These are phyloP conservation scores for Archegozetes longisetosus DNA, from an alignment of 1,140 invertebrate species.

Conservation along the genomic window DNA sequence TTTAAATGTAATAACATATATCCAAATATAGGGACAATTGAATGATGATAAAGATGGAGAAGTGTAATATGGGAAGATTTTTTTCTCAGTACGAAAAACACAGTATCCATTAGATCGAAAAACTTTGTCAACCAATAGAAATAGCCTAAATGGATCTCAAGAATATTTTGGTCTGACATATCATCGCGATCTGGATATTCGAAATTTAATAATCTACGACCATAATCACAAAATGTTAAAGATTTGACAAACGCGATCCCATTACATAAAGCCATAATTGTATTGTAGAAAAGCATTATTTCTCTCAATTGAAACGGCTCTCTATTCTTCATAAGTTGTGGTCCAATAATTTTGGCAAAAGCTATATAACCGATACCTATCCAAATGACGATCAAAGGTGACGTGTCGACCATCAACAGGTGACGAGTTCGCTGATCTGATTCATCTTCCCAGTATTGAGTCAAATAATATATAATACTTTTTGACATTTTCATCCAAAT, in stretches of 20 bases:
- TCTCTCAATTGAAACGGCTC: constrained; percentile 59
- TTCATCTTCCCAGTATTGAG: neutral
- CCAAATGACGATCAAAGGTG: constrained; percentile 4
- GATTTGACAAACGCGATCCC: constrained; percentile 5
- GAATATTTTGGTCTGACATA: constrained; percentile 3
- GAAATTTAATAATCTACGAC: neutral
- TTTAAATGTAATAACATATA: constrained; percentile 4
- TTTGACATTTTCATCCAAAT: too few relatives aligned
- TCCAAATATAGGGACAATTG: constrained; percentile 62
- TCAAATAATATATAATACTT: too few relatives aligned
- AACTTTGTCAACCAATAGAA: constrained; percentile 6
- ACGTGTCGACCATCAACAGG: neutral
- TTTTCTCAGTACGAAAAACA: constrained; percentile 72
- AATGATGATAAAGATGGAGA: constrained; percentile 84
- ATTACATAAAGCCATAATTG: constrained; percentile 20
- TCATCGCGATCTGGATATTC: constrained; percentile 6
- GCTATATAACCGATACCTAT: constrained; percentile 68
- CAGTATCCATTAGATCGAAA: constrained; percentile 3
- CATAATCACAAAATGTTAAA: neutral
- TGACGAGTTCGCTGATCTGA: constrained; percentile 1
- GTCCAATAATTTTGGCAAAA: constrained; percentile 59
- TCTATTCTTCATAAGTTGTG: constrained; percentile 63
- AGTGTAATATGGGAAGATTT: constrained; percentile 81
- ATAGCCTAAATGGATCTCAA: constrained; percentile 8
- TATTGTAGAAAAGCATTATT: constrained; percentile 59